Percentiles rank a stretch among this genome's conserved stretches.
These are phyloP conservation scores for Drosophila melanogaster DNA, from an alignment of 1,140 invertebrate genomes.

Conservation along the genomic window DNA sequence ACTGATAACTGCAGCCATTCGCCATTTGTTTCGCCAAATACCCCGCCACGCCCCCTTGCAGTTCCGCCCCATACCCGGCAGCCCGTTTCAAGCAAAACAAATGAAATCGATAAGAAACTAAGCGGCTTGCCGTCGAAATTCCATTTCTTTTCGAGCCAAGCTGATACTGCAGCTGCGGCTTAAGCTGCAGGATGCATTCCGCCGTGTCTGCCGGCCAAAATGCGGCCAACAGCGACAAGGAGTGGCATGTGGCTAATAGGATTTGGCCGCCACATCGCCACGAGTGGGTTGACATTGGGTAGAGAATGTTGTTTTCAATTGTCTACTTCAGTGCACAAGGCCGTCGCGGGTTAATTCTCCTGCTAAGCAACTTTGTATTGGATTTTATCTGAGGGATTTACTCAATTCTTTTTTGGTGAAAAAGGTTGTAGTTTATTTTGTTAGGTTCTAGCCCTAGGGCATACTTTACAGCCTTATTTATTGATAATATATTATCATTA, in stretches of 20 bases:
- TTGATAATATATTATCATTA: too few relatives aligned
- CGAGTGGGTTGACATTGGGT: conserved; percentile 24
- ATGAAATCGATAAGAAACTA: conserved; percentile 60
- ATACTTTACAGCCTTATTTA: too few relatives aligned
- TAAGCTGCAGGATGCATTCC: conserved; percentile 52
- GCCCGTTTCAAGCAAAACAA: conserved; percentile 29
- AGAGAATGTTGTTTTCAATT: conserved; percentile 57
- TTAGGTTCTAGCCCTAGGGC: too few relatives aligned
- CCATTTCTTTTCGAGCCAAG: conserved; percentile 40
- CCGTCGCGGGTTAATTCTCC: conserved; percentile 56
- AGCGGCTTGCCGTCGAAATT: conserved; percentile 70
- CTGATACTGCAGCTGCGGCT: conserved; percentile 38
- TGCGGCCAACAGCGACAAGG: conserved; percentile 45
- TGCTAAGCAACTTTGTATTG: conserved; percentile 27
- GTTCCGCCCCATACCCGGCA: not conserved
- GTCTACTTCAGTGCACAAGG: conserved; percentile 67
- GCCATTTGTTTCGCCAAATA: conserved; percentile 25
- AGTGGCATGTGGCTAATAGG: conserved; percentile 78
- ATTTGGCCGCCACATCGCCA: conserved; percentile 50
- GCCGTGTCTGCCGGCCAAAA: conserved; percentile 55
- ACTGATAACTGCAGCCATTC: conserved; percentile 62
- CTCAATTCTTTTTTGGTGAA: too few relatives aligned
- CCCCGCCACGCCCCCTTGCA: not conserved
- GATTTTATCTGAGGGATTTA: conserved; percentile 6
- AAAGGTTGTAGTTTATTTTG: not conserved